Conservation (phyloP, 2,797 vertebrate species). For the Tympanoctomys barrerae region DNA sequence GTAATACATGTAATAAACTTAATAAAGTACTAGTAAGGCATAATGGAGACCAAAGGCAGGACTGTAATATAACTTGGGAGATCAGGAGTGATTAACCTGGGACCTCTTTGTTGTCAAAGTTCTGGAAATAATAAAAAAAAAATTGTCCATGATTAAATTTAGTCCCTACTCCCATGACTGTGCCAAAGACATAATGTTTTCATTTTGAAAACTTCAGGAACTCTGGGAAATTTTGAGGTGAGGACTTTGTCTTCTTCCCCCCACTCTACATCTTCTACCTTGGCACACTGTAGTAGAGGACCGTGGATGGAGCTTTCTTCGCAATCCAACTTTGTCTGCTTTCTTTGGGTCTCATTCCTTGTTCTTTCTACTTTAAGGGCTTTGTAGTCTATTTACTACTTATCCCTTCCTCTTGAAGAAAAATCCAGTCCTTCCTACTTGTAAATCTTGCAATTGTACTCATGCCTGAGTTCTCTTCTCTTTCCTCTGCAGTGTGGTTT, state of each 20-base stretch:
- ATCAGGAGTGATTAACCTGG: neutral
- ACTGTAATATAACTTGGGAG: neutral
- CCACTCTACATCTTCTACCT: fast-evolving
- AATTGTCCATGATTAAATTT: neutral
- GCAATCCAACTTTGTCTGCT: too few relatives aligned
- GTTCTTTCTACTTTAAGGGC: neutral
- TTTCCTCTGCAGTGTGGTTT: neutral
- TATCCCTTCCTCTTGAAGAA: neutral
- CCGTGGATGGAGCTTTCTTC: neutral
- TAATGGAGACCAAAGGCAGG: neutral
- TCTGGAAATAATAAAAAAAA: slow-evolving; percentile 18
- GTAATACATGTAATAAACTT: neutral
- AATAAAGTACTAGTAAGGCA: neutral
- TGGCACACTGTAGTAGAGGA: neutral
- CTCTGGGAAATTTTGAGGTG: neutral
- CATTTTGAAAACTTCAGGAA: neutral
- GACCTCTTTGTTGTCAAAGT: neutral
- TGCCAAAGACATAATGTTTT: neutral
- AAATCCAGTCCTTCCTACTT: neutral
- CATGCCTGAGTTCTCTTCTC: neutral
- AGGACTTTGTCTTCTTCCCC: neutral
- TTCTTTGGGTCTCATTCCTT: neutral
- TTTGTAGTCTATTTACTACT: neutral
- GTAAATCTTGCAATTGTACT: neutral
- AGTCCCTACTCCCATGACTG: neutral